Percentiles rank a stretch among this genome's conserved stretches.
Conservation (phyloP, 2,113 vertebrate genomes). For the Procavia capensis region DNA sequence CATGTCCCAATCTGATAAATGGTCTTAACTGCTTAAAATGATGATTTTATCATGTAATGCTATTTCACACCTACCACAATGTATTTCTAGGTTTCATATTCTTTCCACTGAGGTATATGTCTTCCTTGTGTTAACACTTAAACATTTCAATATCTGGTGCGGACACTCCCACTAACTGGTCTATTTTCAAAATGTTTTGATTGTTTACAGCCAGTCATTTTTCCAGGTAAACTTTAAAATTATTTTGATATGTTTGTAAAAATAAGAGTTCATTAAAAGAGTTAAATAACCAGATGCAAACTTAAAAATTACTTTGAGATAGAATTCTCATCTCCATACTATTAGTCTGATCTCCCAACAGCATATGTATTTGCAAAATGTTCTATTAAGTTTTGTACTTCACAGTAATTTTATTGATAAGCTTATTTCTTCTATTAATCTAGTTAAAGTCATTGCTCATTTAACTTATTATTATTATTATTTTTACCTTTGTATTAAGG, state of each 20-base stretch:
- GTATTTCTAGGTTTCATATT: neutral
- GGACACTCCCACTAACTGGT: neutral
- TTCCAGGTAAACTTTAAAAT: neutral
- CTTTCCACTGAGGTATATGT: neutral
- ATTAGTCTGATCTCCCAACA: neutral
- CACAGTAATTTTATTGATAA: neutral
- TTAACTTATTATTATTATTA: no score
- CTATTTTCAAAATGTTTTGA: neutral
- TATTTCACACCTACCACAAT: neutral
- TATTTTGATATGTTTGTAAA: neutral
- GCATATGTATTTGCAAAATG: neutral
- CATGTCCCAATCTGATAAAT: neutral
- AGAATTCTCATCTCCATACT: neutral
- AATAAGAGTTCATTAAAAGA: neutral
- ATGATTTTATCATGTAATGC: neutral
- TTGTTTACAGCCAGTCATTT: neutral
- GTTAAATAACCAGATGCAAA: neutral
- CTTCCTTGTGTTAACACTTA: neutral
- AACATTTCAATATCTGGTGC: neutral
- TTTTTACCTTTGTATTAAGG: neutral
- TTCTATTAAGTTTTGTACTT: neutral
- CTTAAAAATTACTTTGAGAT: neutral
- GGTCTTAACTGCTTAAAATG: neutral
- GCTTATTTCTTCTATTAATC: neutral
- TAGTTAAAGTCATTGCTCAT: neutral